Evolutionary conservation across 2,113 vertebrate species (phyloP), one percentile per base, ranked within the genome.

Genomic region (Alligator sinensis): DNA sequence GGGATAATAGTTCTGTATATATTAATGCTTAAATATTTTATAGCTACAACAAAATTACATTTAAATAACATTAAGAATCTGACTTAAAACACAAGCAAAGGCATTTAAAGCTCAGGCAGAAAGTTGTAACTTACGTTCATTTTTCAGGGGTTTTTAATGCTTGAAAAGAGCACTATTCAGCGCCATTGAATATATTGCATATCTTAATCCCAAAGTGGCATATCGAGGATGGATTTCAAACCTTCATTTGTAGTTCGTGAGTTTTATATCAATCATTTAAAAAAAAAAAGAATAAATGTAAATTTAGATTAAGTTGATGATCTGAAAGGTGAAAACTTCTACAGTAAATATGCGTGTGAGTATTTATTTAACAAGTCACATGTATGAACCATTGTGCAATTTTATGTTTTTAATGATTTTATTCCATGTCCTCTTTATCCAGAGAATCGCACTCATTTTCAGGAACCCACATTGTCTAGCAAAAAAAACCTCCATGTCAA

Each of bases 11-110:
- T 83, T 27, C 22, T 93, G 55, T 86, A 81, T 96, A 61, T 91
- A 91, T 94, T 93, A 92, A 89, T 85, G 79, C 34, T 86, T 93
- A 92, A 94, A 85, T 95, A 93, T 92, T 94, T 94, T 88, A 95
- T 93, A 72, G 62, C 90, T 86, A 17, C 28, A 84, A 87, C 0
- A 80, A 80, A 92, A 92, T 62, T 54, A 0, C 0, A 82, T 77
- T 91, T 94, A 81, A 95, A 72, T 91, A 86, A 82, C 86, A 25
- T 38, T 94, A 84, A 93, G 1, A 1, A 1, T 64, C 17, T 91
- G 28, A 64, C 19, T 91, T 79, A 92, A 96, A 72, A 54, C 76
- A 85, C 87, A 87, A 91, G 11, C 4, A 86, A 93, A 91, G 15
- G 59, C 80, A 93, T 59, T 30, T 57, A n/a, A 74, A 57, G 24